Evolutionary conservation across 2,113 vertebrate species (phyloP).

Genomic region (Passer domesticus): DNA sequence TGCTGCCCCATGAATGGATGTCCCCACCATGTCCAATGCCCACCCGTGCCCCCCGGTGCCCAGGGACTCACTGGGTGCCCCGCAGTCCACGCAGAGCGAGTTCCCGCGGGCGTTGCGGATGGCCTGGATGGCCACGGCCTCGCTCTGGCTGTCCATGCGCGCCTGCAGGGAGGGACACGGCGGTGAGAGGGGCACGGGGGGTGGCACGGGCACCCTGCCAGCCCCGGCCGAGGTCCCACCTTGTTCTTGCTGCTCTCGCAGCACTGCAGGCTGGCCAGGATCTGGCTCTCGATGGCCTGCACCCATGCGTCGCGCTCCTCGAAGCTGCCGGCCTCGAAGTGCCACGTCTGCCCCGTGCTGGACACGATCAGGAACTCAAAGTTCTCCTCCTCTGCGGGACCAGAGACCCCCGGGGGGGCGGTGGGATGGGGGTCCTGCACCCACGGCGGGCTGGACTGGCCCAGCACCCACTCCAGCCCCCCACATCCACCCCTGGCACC

Average conservation of each 20-base stretch:
- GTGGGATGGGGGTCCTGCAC: neutral
- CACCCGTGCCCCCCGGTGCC: fast-evolving
- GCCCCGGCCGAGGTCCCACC: constrained; percentile 26
- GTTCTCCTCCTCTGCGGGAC: constrained; percentile 86
- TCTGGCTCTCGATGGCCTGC: constrained; percentile 94
- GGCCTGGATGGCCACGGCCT: constrained; percentile 93
- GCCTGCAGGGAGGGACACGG: constrained; percentile 66
- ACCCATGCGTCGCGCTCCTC: constrained; percentile 96
- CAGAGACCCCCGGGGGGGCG: neutral
- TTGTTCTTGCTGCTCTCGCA: constrained; percentile 96
- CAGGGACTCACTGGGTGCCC: constrained; percentile 82
- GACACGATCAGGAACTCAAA: constrained; percentile 95
- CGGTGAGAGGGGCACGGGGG: fast-evolving
- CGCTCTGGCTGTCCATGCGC: constrained; percentile 91
- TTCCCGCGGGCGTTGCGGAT: constrained; percentile 95
- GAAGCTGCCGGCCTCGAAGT: constrained; percentile 90
- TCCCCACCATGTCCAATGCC: fast-evolving
- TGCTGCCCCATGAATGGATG: neutral
- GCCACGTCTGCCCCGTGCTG: constrained; percentile 95
- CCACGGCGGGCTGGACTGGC: neutral
- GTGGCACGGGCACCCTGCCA: fast-evolving
- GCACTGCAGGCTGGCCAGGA: constrained; percentile 93
- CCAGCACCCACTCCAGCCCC: neutral
- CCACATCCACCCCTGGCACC: neutral
- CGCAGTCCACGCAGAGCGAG: constrained; percentile 91